Conservation (phyloP, 2,888 invertebrate species). For the Pachymerium ferrugineum region DNA sequence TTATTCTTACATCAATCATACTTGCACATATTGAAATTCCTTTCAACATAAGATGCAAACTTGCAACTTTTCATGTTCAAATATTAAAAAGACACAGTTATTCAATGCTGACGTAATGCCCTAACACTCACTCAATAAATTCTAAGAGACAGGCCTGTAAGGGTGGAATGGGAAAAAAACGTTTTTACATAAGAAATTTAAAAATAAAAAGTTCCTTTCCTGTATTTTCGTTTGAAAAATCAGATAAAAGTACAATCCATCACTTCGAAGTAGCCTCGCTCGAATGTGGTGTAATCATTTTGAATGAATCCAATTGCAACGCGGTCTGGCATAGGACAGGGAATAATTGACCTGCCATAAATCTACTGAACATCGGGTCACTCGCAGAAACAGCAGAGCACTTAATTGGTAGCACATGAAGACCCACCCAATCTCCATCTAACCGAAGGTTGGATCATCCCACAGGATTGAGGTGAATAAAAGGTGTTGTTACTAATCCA, state of each 20-base stretch:
- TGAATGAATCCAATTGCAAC: slow-evolving; percentile 25
- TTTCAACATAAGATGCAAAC: background rate
- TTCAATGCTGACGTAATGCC: too few relatives aligned
- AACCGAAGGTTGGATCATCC: background rate
- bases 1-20: background rate
- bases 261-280: background rate
- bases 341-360: slow-evolving; percentile 23
- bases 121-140: too few relatives aligned
- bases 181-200: too few relatives aligned
- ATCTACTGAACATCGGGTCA: slow-evolving; percentile 12
- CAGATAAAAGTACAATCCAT: background rate
- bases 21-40: background rate
- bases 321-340: background rate
- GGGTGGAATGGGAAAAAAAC: too few relatives aligned
- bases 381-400: slow-evolving; percentile 20
- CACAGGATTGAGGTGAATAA: slow-evolving; percentile 15
- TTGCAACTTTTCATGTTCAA: background rate
- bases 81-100: too few relatives aligned
- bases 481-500: slow-evolving; percentile 17
- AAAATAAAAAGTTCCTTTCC: too few relatives aligned
- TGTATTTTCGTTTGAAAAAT: background rate
- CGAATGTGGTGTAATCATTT: slow-evolving; percentile 11
- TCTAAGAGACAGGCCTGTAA: too few relatives aligned
- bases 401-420: slow-evolving; percentile 16
- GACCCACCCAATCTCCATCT: slow-evolving; percentile 19